Base-by-base conservation (phyloP, 2,113 vertebrate species). In the Apistogramma diplotaenia region DNA sequence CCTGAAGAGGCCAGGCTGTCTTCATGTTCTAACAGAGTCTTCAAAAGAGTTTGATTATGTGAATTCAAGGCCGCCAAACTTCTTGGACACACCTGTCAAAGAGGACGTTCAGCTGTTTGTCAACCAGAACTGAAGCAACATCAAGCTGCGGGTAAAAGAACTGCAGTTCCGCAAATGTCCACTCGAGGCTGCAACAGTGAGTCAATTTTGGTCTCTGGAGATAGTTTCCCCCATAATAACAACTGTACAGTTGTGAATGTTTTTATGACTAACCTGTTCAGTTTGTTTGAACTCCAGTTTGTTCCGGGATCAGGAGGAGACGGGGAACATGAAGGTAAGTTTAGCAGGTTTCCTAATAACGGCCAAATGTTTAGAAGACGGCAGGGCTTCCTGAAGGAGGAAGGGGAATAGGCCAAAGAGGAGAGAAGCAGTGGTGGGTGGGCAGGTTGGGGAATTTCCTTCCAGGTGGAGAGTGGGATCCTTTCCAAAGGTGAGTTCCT, bases 21-120 rank as follows among this genome's bases (percentile, higher is more conserved):
- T 37, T 12, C 74, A 79, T 33, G 0, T 76, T 60, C 67, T 9
- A 31, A 85, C 18, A 54, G 37, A 84, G 79, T 74, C 82, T 55
- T 87, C 46, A 75, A 6, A 74, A 43, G n/a, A 54, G 3, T 49
- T 51, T 78, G 81, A 86, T 81, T 60, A 74, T 51, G 37, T n/a
- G 29, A 57, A 37, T 18, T 55, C 25, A 19, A 79, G 51, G 6
- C 31, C 53, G 55, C 33, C 33, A 8, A 65, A 12, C 10, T 54
- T 29, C 55, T 27, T 43, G 43, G 61, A 57, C 29, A 25, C 83
- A 83, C 83, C 85, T 85, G 74, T 62, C 61, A 15, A 54, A 58
- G 40, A 80, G 9, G 25, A 31, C 35, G 1, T 19, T 4, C 43
- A 18, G 29, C 67, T 70, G 62, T 70, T 70, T 70, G 40, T 70